Conservation (phyloP, 2,888 invertebrate genomes). For the Plemyria rubiginata region DNA sequence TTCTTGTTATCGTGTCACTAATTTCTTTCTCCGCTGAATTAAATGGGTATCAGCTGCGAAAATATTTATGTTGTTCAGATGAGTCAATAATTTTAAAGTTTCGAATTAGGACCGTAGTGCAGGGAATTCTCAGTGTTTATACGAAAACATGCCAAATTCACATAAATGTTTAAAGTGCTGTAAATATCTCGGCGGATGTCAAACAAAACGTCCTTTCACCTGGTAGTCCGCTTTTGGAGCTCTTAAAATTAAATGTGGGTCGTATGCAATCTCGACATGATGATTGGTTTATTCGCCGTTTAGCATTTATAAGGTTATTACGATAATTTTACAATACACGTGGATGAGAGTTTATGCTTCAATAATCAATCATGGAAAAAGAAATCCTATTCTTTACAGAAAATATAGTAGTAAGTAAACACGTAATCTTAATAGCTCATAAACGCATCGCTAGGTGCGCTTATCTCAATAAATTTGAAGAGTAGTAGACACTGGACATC, state of each 20-base stretch:
- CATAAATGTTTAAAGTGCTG: slow-evolving; percentile 71
- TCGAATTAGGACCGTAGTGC: slow-evolving; percentile 44
- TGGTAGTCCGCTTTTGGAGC: slow-evolving; percentile 51
- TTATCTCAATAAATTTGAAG: slow-evolving; percentile 4
- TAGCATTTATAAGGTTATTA: slow-evolving; percentile 11
- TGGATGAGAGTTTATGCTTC: neutral
- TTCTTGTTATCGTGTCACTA: too few species aligned
- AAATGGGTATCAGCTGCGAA: slow-evolving; percentile 13
- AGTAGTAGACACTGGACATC: neutral
- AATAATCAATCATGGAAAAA: neutral
- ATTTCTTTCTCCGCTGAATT: slow-evolving; percentile 13
- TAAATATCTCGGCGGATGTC: slow-evolving; percentile 69
- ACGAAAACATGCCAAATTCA: slow-evolving; percentile 70
- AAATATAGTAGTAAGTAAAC: neutral
- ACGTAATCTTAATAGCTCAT: slow-evolving; percentile 3
- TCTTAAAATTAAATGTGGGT: slow-evolving; percentile 29
- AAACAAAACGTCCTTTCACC: slow-evolving; percentile 75
- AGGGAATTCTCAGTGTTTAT: slow-evolving; percentile 60
- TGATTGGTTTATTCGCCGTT: slow-evolving; percentile 7
- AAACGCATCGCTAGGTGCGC: slow-evolving; percentile 1
- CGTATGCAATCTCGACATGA: slow-evolving; percentile 3
- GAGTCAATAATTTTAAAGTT: slow-evolving; percentile 28
- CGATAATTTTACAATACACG: slow-evolving; percentile 1
- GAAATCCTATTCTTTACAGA: neutral
- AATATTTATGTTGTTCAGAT: slow-evolving; percentile 25